Evolutionary conservation across 2,888 invertebrate species (phyloP).

Genomic region (Dorcus parallelipipedus): DNA sequence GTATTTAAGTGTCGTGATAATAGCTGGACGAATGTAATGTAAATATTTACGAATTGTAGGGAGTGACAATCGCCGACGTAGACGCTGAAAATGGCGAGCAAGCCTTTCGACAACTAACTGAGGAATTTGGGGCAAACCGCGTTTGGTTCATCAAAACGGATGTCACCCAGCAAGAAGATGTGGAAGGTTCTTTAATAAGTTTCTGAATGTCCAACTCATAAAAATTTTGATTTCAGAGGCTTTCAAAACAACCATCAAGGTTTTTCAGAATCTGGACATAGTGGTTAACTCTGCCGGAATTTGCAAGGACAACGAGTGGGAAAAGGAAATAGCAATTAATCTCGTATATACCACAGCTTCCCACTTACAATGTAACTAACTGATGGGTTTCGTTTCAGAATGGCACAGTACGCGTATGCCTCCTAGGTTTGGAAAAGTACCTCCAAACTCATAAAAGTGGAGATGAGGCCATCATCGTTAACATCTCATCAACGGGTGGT

Average conservation of each 20-base stretch:
- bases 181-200: slow-evolving; percentile 22
- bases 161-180: slow-evolving; percentile 50
- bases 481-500: slow-evolving; percentile 50
- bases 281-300: slow-evolving; percentile 27
- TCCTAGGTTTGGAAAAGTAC: slow-evolving; percentile 47
- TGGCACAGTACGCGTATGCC: slow-evolving; percentile 45
- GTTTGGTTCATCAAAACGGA: slow-evolving; percentile 69
- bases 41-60: slow-evolving; percentile 11
- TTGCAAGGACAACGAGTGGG: slow-evolving; percentile 19
- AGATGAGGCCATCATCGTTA: slow-evolving; percentile 49
- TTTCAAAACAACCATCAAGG: slow-evolving; percentile 8
- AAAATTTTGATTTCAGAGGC: slow-evolving; percentile 6
- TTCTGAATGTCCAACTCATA: background rate
- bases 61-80: slow-evolving; percentile 69
- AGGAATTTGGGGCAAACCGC: slow-evolving; percentile 65
- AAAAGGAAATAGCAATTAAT: slow-evolving; percentile 24
- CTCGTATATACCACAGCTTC: slow-evolving; percentile 11
- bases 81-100: slow-evolving; percentile 63
- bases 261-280: slow-evolving; percentile 19
- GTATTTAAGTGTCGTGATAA: background rate
- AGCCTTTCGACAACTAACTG: slow-evolving; percentile 58
- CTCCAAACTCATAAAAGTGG: slow-evolving; percentile 50
- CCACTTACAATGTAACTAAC: background rate
- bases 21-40: background rate
- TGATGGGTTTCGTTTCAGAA: slow-evolving; percentile 32